Percentiles rank a stretch among this genome's conserved stretches.
These are phyloP conservation scores for Egretta garzetta DNA, from an alignment of 2,113 vertebrate species.

Conservation along the genomic window DNA sequence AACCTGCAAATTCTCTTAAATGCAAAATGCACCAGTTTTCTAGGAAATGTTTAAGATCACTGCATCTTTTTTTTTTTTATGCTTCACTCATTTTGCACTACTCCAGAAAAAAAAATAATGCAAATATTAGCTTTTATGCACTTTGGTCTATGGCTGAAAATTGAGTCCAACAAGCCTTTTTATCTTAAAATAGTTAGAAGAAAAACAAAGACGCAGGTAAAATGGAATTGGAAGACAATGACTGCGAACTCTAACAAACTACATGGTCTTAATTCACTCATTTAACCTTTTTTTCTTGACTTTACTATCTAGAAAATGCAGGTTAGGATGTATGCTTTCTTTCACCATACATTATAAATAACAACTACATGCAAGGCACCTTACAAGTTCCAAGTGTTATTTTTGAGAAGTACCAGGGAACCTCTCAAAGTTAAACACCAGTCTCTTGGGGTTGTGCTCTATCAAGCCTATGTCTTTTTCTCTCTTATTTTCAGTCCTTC, in stretches of 20 bases:
- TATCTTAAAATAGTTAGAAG: neutral
- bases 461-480: neutral
- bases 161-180: neutral
- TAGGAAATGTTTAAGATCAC: neutral
- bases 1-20: neutral
- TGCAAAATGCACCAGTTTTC: neutral
- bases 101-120: neutral
- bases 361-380: neutral
- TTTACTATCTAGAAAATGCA: neutral
- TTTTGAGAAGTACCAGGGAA: neutral
- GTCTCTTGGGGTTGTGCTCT: neutral
- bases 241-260: neutral
- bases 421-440: neutral
- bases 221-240: neutral
- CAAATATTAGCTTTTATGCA: neutral
- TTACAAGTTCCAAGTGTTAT: neutral
- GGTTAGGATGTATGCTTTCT: neutral
- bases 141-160: neutral
- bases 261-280: neutral
- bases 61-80: neutral
- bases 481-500: neutral
- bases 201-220: neutral
- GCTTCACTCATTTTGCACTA: neutral
- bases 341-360: neutral
- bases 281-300: neutral